Base-by-base conservation (phyloP, 1,140 invertebrate genomes). In the Aporrectodea caliginosa region DNA sequence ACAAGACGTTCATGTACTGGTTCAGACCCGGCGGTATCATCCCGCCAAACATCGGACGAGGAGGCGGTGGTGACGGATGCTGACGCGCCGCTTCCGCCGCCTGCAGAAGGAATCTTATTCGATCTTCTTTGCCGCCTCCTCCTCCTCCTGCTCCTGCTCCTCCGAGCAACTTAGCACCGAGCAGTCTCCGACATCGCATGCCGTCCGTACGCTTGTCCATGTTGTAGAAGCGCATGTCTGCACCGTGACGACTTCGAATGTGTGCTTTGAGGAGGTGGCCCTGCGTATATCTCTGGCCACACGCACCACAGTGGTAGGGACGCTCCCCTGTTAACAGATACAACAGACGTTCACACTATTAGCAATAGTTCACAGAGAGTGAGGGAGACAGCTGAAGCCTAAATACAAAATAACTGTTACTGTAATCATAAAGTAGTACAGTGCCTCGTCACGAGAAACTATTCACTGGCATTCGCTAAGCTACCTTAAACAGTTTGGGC, bases 201-300 rank as follows among this genome's bases (percentile, higher is more conserved):
- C 70, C 34, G 78, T 79, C 80, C 29, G 22, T 72, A 32, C 73
- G 77, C 72, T 81, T 81, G 29, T 81, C 80, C 80, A 81, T 70
- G 80, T 78, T 78, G 43, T 81, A 81, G 30, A 81, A 78, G 29
- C 77, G 30, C 80, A 81, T 81, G 80, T 81, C 77, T 2, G 78
- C 75, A 22, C 34, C 71, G 68, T 81, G 80, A 30, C 80, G 80
- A 58, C 76, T 78, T 32, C 80, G 76, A 33, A 81, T 81, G 71
- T 81, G 80, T 0, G 80, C 80, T 35, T 81, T 81, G 1, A 81
- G 76, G 16, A 81, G 77, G 58, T 81, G 80, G 2, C 80, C 80
- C 31, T 81, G 76, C 68, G 80, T 81, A 72, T 76, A 76, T 14
- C 80, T 32, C 30, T 81, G 80, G 12, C 80, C 80, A 34, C 80